phyloP scores from a whole-genome alignment of 64 coral and sea anemone species.

The Montipora sp. region DNA sequence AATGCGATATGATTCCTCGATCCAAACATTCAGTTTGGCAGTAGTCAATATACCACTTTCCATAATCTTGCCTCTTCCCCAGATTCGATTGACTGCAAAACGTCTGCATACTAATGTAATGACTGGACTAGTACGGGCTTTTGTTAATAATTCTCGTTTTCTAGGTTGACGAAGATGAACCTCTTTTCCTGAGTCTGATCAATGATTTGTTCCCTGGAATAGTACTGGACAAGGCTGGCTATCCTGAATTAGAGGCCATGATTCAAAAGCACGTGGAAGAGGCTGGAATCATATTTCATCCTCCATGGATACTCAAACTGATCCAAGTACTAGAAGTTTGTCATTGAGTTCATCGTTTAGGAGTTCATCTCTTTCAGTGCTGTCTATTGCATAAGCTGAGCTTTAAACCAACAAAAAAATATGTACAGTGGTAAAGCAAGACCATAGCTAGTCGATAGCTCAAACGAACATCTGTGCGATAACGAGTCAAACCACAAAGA shows the following conservation, averaged over 20 bases:
- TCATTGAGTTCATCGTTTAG: background rate
- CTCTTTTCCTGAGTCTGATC: slow-evolving; percentile 89
- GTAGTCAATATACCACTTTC: background rate
- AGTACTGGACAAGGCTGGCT: slow-evolving; percentile 91
- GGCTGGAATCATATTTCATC: slow-evolving; percentile 86
- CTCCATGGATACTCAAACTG: slow-evolving; percentile 91
- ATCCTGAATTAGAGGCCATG: slow-evolving; percentile 79
- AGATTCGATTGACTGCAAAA: too few species aligned
- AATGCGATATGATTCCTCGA: too few species aligned
- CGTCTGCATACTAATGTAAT: too few species aligned
- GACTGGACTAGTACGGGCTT: too few species aligned
- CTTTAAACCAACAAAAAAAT: too few species aligned
- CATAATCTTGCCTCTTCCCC: too few species aligned
- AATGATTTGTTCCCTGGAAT: slow-evolving; percentile 95
- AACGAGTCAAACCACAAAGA: too few species aligned
- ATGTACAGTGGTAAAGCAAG: too few species aligned
- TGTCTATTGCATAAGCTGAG: too few species aligned
- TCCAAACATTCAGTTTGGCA: background rate
- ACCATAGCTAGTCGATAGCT: too few species aligned
- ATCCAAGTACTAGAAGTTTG: slow-evolving; percentile 71
- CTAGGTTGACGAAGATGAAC: slow-evolving; percentile 94
- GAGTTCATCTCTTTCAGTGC: background rate
- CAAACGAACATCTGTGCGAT: too few species aligned
- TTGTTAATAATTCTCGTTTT: background rate
- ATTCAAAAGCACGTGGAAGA: slow-evolving; percentile 93